Percentiles rank a stretch among this genome's conserved stretches.
phyloP scores from a whole-genome alignment of 2,888 invertebrate species.

The Liposcelis brunnea region DNA sequence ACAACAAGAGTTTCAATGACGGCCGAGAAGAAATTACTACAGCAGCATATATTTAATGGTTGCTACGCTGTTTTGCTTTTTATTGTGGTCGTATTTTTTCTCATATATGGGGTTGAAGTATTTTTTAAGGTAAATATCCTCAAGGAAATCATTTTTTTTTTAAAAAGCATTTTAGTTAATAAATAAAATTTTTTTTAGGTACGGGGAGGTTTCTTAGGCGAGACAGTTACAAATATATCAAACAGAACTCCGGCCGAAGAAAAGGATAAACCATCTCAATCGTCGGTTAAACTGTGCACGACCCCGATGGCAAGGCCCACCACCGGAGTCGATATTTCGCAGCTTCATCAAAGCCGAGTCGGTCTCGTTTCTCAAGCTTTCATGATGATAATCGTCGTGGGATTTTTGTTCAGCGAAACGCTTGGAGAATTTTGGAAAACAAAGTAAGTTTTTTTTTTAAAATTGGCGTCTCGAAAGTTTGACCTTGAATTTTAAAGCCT shows the following conservation, averaged over 20 bases:
- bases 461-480: too few species aligned
- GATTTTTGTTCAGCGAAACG: slow-evolving; percentile 80
- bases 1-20: slow-evolving; percentile 36
- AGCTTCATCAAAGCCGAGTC: slow-evolving; percentile 76
- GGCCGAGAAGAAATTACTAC: slow-evolving; percentile 29
- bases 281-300: slow-evolving; percentile 11
- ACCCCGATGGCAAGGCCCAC: slow-evolving; percentile 19
- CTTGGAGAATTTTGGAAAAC: slow-evolving; percentile 86
- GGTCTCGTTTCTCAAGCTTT: slow-evolving; percentile 79
- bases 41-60: slow-evolving; percentile 64
- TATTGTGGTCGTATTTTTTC: slow-evolving; percentile 79
- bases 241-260: slow-evolving; percentile 4
- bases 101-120: slow-evolving; percentile 87
- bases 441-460: slow-evolving; percentile 65
- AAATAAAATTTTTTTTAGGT: slow-evolving; percentile 31
- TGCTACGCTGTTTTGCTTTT: slow-evolving; percentile 82
- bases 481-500: too few species aligned
- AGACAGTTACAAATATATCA: slow-evolving; percentile 30
- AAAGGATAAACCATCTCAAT: slow-evolving; percentile 1
- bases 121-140: slow-evolving; percentile 63
- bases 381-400: slow-evolving; percentile 76
- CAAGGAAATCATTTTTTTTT: too few species aligned
- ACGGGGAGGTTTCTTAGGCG: slow-evolving; percentile 68
- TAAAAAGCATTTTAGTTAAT: too few species aligned
- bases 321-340: slow-evolving; percentile 53